Evolutionary conservation across 1,140 invertebrate species (phyloP).

Genomic region (Idris sp.): DNA sequence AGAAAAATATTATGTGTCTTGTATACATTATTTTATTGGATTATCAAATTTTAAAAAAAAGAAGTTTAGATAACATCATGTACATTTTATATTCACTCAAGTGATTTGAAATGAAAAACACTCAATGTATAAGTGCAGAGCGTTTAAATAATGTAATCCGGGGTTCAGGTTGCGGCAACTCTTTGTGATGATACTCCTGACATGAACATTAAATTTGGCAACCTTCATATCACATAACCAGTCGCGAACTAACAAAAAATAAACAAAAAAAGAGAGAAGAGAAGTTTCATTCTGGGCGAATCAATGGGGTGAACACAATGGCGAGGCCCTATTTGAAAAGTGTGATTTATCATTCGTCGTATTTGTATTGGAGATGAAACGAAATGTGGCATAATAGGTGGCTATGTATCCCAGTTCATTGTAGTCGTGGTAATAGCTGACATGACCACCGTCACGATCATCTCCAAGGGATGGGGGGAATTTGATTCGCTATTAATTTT

Average conservation of each 20-base stretch:
- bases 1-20: conserved; percentile 9
- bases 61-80: too few species aligned
- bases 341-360: conserved; percentile 78
- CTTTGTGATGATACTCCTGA: conserved; percentile 58
- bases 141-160: conserved; percentile 46
- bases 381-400: conserved; percentile 78
- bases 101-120: conserved; percentile 31
- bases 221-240: conserved; percentile 65
- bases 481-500: conserved; percentile 76
- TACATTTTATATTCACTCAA: conserved; percentile 1
- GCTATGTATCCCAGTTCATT: conserved; percentile 75
- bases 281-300: conserved; percentile 57
- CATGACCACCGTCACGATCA: conserved; percentile 72
- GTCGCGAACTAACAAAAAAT: conserved; percentile 63
- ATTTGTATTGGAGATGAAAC: conserved; percentile 77
- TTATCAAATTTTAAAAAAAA: too few species aligned
- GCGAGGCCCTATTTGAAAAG: conserved; percentile 73
- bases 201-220: conserved; percentile 60
- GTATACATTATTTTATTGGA: background rate
- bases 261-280: too few species aligned
- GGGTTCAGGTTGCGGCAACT: conserved; percentile 38
- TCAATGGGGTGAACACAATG: conserved; percentile 74
- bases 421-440: conserved; percentile 76
- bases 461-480: conserved; percentile 62
- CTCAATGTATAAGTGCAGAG: conserved; percentile 36